Evolutionary conservation across 1,140 invertebrate genomes (phyloP).

Genomic region (Heliconius hermathena): DNA sequence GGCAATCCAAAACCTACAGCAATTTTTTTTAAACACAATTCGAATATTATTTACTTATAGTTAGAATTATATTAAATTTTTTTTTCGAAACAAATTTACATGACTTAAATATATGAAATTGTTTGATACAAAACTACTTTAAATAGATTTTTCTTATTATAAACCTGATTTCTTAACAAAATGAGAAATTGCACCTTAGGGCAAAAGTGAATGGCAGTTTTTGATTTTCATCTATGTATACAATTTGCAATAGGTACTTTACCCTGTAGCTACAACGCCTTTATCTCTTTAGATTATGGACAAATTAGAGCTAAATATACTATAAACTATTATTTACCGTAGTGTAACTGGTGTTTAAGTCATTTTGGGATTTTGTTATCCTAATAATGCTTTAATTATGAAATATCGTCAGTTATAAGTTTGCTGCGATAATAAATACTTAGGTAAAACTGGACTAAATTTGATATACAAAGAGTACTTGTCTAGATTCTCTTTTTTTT

Average conservation of each 20-base stretch:
- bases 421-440: neutral
- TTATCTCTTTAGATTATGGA: neutral
- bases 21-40: neutral
- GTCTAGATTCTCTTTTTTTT: neutral
- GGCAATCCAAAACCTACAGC: too few species aligned
- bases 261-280: neutral
- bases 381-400: too few species aligned
- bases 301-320: constrained; percentile 4
- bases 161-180: neutral
- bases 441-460: neutral
- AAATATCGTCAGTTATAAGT: too few species aligned
- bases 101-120: neutral
- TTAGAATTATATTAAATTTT: neutral
- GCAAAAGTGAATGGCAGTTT: neutral
- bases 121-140: neutral
- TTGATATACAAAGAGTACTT: neutral
- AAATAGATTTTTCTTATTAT: neutral
- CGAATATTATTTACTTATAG: neutral
- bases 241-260: neutral
- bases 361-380: neutral
- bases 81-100: neutral
- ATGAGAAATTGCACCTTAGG: neutral
- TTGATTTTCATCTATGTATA: neutral
- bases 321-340: neutral
- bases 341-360: neutral